A percentile compares a stretch with the other conserved stretches of the same genome.
These are phyloP conservation scores for Drymonia ruficornis DNA, from an alignment of 2,888 invertebrate genomes.

Conservation along the genomic window DNA sequence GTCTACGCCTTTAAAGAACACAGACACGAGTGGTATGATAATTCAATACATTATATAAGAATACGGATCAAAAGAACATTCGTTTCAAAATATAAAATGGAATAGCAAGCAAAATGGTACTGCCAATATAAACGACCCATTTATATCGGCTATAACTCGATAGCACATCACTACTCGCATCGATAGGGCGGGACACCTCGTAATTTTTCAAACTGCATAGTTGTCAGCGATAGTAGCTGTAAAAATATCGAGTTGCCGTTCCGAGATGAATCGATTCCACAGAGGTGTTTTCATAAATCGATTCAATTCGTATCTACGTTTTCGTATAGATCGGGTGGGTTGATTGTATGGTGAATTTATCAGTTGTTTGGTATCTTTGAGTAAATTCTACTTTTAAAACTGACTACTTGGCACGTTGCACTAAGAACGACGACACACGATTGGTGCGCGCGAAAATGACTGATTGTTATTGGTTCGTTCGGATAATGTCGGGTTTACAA, in stretches of 20 bases:
- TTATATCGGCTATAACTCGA: not conserved
- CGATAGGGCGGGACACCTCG: constrained; percentile 37
- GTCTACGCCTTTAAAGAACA: too few species aligned
- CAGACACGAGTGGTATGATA: too few species aligned
- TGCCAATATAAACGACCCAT: not conserved
- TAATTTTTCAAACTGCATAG: constrained; percentile 42
- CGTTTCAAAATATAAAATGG: not conserved
- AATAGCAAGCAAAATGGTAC: not conserved
- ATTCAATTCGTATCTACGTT: not conserved
- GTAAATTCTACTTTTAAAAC: not conserved
- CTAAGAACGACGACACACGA: too few species aligned
- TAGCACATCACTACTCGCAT: constrained; percentile 28
- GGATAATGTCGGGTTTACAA: too few species aligned
- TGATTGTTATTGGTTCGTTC: too few species aligned
- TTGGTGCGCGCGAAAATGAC: too few species aligned
- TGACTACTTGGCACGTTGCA: too few species aligned
- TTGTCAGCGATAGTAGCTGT: constrained; percentile 32
- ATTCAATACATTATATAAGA: not conserved
- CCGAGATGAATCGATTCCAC: constrained; percentile 8
- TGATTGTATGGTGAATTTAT: not conserved
- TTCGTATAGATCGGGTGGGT: not conserved
- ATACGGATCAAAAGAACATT: not conserved
- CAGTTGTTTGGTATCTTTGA: not conserved
- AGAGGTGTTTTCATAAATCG: not conserved
- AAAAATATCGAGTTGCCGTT: constrained; percentile 25